Percentiles rank a stretch among this genome's conserved stretches.
phyloP scores from a whole-genome alignment of 2,113 vertebrate genomes.

The Rhizomys pruinosus region DNA sequence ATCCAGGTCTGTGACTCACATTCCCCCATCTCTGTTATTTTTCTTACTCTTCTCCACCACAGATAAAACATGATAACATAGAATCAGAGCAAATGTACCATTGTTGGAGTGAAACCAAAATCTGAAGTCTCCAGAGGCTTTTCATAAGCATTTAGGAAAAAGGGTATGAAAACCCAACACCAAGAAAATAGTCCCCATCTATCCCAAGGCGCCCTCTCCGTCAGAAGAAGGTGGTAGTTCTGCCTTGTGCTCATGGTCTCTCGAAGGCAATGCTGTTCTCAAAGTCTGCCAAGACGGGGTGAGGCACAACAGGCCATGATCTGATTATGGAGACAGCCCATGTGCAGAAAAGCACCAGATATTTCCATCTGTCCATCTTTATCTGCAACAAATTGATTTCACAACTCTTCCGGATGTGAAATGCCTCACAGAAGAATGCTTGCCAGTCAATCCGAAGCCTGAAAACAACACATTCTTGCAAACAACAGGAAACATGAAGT shows the following conservation, averaged over 20 bases:
- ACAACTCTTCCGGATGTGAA: conserved; percentile 65
- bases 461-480: conserved; percentile 44
- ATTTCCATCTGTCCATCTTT: conserved; percentile 74
- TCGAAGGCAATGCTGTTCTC: background rate
- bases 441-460: conserved; percentile 50
- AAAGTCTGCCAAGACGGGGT: conserved; percentile 69
- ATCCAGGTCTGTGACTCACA: background rate
- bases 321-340: background rate
- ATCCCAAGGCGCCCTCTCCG: conserved; percentile 89
- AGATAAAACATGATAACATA: conserved; percentile 89
- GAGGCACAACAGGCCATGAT: background rate
- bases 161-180: conserved; percentile 90
- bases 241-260: background rate
- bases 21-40: background rate
- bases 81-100: conserved; percentile 88
- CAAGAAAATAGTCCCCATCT: conserved; percentile 87
- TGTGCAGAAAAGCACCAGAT: conserved; percentile 54
- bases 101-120: conserved; percentile 87
- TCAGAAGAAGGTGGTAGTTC: conserved; percentile 85
- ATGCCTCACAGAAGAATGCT: conserved; percentile 52
- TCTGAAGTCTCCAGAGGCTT: conserved; percentile 90
- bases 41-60: conserved; percentile 88
- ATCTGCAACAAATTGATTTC: conserved; percentile 76
- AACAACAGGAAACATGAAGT: conserved; percentile 20
- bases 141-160: conserved; percentile 90